Evolutionary conservation across 2,113 vertebrate species (phyloP), one percentile per base, ranked within the genome.

Genomic region (Prinia subflava): DNA sequence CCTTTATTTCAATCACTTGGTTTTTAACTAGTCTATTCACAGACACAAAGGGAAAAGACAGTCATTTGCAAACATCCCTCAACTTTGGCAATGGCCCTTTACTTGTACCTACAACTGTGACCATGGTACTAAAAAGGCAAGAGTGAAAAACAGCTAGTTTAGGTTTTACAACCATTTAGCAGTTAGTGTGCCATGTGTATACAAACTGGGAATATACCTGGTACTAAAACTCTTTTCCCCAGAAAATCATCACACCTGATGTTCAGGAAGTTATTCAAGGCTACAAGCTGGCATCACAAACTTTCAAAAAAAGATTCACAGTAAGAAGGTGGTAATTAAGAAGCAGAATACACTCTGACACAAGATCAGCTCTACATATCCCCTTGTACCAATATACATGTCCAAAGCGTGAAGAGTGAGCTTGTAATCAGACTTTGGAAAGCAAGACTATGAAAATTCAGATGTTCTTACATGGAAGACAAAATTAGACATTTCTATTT

Each of bases 401-500:
- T 24, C 44, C 41, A 25, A 65, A 76, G n/a, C 73, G 39, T 63
- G 68, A 65, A 79, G 49, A 83, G 0, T 11, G 10, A 55, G 31
- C 60, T 93, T 4, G 1, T 50, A 50, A 42, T 35, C 13, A 75
- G 53, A 49, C 44, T 79, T 55, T 37, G 13, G 33, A 79, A 90
- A 80, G 39, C 8, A 3, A 55, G 28, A 42, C 27, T 44, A 41
- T 13, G 65, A 94, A 81, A 92, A 75, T 10, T 92, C 52, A 19
- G 4, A 62, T 80, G 28, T 71, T 88, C 81, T 64, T 64, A 77
- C 2, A 25, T 0, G 3, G 24, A 93, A 84, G 71, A 92, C 31
- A 87, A 92, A 96, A 91, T 75, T 37, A 96, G 81, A 87, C 53
- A 28, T 53, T 80, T 87, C 63, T 64, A 37, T 77, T 91, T 53